phyloP scores from a whole-genome alignment of 1,140 invertebrate species.

The Oncopodura yosiiana region DNA sequence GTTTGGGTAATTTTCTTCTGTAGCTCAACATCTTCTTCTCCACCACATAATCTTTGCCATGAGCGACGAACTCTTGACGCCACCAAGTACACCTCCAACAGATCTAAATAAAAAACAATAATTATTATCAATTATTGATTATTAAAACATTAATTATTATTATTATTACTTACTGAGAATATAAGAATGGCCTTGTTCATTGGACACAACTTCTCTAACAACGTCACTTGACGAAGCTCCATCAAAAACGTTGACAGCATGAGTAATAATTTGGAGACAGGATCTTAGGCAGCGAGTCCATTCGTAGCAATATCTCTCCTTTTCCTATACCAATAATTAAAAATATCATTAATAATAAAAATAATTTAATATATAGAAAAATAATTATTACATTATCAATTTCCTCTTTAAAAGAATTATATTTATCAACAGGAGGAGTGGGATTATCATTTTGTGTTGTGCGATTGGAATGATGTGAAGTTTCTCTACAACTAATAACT shows the following conservation, averaged over 20 bases:
- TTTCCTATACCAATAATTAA: constrained; percentile 35
- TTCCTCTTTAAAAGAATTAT: constrained; percentile 31
- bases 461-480: not conserved
- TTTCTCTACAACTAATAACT: not conserved
- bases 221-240: constrained; percentile 47
- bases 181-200: constrained; percentile 50
- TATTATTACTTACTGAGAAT: constrained; percentile 44
- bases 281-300: constrained; percentile 52
- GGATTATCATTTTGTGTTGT: not conserved
- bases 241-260: constrained; percentile 49
- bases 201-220: constrained; percentile 48
- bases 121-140: not conserved
- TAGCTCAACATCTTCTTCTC: constrained; percentile 36
- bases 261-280: constrained; percentile 45
- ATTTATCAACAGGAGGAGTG: constrained; percentile 18
- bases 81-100: constrained; percentile 45
- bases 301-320: constrained; percentile 45
- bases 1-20: constrained; percentile 39
- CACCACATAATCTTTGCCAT: constrained; percentile 38
- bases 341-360: not conserved
- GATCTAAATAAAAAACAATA: constrained; percentile 39
- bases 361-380: not conserved
- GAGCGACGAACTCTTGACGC: constrained; percentile 40
- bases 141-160: not conserved
- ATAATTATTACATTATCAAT: constrained; percentile 28